Evolutionary conservation across 2,113 vertebrate species (phyloP).

Genomic region (Alectura lathami): DNA sequence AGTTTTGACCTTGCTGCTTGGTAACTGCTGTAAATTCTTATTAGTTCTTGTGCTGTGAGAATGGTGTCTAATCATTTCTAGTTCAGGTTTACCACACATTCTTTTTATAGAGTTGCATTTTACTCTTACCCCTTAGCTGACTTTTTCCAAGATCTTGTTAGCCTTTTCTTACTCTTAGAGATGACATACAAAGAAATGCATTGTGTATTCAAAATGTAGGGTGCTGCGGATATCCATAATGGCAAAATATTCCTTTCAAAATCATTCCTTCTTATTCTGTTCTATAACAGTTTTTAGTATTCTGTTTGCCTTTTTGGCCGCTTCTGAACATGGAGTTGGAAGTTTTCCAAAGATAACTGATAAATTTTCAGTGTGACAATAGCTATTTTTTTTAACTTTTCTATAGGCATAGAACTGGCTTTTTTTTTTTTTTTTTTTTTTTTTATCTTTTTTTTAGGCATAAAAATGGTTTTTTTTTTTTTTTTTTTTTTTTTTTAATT

Average conservation of each 20-base stretch:
- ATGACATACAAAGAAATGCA: neutral
- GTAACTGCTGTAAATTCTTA: neutral
- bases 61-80: rapidly evolving
- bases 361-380: neutral
- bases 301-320: neutral
- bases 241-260: neutral
- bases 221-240: neutral
- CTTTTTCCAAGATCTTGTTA: neutral
- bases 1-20: neutral
- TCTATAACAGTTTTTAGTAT: neutral
- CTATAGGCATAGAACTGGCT: neutral
- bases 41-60: neutral
- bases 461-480: neutral
- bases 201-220: neutral
- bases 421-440: neutral
- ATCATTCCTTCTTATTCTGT: neutral
- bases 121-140: neutral
- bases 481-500: neutral
- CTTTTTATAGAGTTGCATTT: neutral
- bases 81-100: neutral
- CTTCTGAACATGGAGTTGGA: neutral
- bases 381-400: neutral
- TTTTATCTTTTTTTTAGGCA: neutral
- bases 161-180: neutral
- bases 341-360: neutral